Evolutionary conservation across 2,888 invertebrate genomes (phyloP).

Genomic region (Sphecodes monilicornis): DNA sequence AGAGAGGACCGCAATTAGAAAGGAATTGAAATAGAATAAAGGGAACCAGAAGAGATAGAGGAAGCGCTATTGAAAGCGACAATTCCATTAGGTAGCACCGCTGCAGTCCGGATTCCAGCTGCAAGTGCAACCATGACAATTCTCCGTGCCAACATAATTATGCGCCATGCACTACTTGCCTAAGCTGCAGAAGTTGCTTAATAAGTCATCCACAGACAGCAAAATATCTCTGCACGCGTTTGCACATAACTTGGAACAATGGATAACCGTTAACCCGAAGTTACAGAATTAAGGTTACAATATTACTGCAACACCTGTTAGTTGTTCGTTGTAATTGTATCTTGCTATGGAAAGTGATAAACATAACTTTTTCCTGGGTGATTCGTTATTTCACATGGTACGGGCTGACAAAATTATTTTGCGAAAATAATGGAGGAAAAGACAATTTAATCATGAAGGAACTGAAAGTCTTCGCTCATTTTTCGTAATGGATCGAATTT

Average conservation of each 20-base stretch:
- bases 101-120: not conserved
- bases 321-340: not conserved
- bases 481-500: not conserved
- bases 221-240: conserved; percentile 13
- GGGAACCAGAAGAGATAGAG: too few relatives aligned
- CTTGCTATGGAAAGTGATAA: not conserved
- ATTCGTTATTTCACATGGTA: not conserved
- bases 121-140: not conserved
- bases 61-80: not conserved
- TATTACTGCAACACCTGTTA: not conserved
- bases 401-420: not conserved
- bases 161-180: conserved; percentile 22
- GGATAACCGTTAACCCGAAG: not conserved
- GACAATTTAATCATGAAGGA: not conserved
- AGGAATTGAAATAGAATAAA: too few relatives aligned
- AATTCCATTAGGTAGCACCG: not conserved
- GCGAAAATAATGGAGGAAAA: not conserved
- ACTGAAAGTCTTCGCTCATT: not conserved
- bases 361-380: not conserved
- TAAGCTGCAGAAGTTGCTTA: conserved; percentile 15
- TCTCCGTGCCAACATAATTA: conserved; percentile 31
- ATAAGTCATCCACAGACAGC: not conserved
- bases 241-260: not conserved
- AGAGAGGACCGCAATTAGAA: not conserved
- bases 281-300: not conserved